Base-by-base conservation (phyloP, 1,140 invertebrate genomes). In the Drosophila takahashii region DNA sequence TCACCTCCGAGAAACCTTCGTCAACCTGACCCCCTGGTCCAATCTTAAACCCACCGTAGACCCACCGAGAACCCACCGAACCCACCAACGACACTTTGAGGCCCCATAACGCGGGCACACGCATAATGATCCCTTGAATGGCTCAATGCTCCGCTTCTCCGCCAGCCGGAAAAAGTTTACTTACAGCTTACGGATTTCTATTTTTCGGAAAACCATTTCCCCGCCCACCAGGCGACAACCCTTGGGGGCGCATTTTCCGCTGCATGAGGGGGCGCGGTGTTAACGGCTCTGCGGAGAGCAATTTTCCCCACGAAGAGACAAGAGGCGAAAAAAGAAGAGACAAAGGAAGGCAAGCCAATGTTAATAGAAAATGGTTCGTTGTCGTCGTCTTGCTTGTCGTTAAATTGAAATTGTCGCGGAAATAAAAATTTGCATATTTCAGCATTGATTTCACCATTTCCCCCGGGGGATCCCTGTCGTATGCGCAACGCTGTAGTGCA, bases 341-440 rank as follows among this genome's bases (percentile, higher is more conserved):
- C 61, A 42, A 66, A 64, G 44, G 64, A 71, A 69, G 61, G 50
- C 36, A 57, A 83, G 61, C 37, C 41, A 77, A 79, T 52, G 84
- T 80, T 89, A 89, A 89, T 89, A 89, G 79, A 83, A 89, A 89
- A 89, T 72, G 79, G 67, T 51, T 65, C 58, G 56, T 47, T 75
- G 69, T 69, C 57, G 64, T 65, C 50, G 42, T 58, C 62, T 53
- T 27, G 56, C 53, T 67, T 84, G 71, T 66, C 74, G 69, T 77
- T 81, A 91, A 91, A 91, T 91, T 91, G 89, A 91, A 91, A 91
- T 91, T 83, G 89, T 89, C 89, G 89, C 81, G 89, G 72, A 91
- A 89, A 89, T 91, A 91, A 91, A 90, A 90, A 90, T 90, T 90
- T 90, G 81, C 86, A 90, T 90, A 90, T 90, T 90, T 90, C 76